Evolutionary conservation across 2,113 vertebrate genomes (phyloP).

Genomic region (Nyctibius bracteatus): DNA sequence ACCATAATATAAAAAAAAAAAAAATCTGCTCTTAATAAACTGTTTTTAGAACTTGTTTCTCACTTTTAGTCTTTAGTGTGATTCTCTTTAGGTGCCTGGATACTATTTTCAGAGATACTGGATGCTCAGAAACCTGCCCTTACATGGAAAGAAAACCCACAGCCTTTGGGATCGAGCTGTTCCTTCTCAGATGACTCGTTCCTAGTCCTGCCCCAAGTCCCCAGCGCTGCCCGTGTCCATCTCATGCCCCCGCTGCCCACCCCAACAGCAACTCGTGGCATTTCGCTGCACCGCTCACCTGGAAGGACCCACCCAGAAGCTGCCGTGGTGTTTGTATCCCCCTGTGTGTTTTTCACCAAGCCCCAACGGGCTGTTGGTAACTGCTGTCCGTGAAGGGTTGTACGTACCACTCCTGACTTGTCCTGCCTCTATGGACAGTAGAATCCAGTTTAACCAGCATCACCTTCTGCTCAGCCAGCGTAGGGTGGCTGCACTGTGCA

Average conservation of each 20-base stretch:
- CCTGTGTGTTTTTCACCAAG: not conserved
- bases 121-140: not conserved
- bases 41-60: slow-evolving; percentile 61
- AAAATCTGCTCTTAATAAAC: slow-evolving; percentile 69
- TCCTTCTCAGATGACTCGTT: not conserved
- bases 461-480: not conserved
- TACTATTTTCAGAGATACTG: not conserved
- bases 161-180: not conserved
- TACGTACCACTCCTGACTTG: rapidly evolving
- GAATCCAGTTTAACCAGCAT: not conserved
- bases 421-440: not conserved
- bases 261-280: rapidly evolving
- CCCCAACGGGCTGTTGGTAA: rapidly evolving
- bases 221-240: rapidly evolving
- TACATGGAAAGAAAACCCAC: not conserved
- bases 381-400: rapidly evolving
- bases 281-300: rapidly evolving
- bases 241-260: slow-evolving; percentile 38
- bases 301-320: not conserved
- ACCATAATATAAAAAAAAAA: slow-evolving; percentile 61
- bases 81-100: not conserved
- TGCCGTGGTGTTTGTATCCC: too few relatives aligned
- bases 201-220: not conserved
- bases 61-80: not conserved
- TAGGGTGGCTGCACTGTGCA: rapidly evolving